These are phyloP conservation scores for Protodeltote pygarga DNA, from an alignment of 2,888 invertebrate species.

Conservation along the genomic window DNA sequence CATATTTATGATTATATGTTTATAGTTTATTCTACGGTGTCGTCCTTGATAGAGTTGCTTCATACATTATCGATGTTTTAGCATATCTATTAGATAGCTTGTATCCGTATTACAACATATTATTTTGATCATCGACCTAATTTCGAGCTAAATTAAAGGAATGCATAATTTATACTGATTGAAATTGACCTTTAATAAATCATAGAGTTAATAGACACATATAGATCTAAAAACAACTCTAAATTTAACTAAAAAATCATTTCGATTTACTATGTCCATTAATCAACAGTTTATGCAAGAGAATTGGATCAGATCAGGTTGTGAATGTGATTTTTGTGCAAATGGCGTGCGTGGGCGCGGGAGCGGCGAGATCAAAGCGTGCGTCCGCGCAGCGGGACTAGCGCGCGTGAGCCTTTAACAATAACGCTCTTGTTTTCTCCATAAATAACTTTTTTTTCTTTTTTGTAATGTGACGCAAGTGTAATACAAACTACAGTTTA, in stretches of 20 bases:
- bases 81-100: too few relatives aligned
- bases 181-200: constrained; percentile 31
- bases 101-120: constrained; percentile 10
- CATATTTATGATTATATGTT: too few relatives aligned
- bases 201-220: constrained; percentile 26
- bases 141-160: constrained; percentile 24
- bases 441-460: constrained; percentile 19
- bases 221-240: too few relatives aligned
- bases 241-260: constrained; percentile 36
- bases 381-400: constrained; percentile 54
- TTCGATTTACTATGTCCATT: constrained; percentile 33
- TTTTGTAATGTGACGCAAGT: constrained; percentile 39
- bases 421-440: constrained; percentile 44
- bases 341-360: constrained; percentile 65
- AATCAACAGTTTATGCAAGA: constrained; percentile 44
- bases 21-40: too few relatives aligned
- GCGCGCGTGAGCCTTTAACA: constrained; percentile 40
- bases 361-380: constrained; percentile 61
- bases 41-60: too few relatives aligned
- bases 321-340: constrained; percentile 64
- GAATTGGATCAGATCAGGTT: constrained; percentile 50
- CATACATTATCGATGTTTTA: not conserved
- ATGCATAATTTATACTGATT: constrained; percentile 26
- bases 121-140: constrained; percentile 1
- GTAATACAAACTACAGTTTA: constrained; percentile 29